Evolutionary conservation across 1,140 invertebrate genomes (phyloP).

Genomic region (Drosophila pallidifrons): DNA sequence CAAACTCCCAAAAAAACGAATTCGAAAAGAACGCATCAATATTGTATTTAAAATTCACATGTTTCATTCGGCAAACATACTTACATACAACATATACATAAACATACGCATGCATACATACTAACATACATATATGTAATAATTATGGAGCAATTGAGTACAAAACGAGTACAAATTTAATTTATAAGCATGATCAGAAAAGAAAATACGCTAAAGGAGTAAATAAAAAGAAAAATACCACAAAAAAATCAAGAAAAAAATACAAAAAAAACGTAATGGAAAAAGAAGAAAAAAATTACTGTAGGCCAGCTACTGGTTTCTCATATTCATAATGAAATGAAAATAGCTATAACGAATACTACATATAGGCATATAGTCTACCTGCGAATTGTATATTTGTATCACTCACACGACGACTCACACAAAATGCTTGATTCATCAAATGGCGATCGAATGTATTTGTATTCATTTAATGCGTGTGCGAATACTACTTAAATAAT

Average conservation of each 20-base stretch:
- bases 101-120: conserved; percentile 54
- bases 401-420: conserved; percentile 19
- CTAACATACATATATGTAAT: conserved; percentile 68
- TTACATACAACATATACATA: conserved; percentile 44
- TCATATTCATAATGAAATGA: conserved; percentile 41
- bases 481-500: conserved; percentile 22
- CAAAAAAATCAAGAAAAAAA: conserved; percentile 9
- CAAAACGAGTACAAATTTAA: conserved; percentile 83
- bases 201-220: conserved; percentile 12
- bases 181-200: conserved; percentile 56
- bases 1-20: conserved; percentile 36
- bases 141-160: conserved; percentile 84
- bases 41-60: conserved; percentile 46
- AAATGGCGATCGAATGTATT: conserved; percentile 9
- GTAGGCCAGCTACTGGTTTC: conserved; percentile 78
- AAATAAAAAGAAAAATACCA: conserved; percentile 2
- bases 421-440: conserved; percentile 27
- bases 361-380: conserved; percentile 45
- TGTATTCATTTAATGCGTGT: neutral
- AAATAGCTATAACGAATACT: conserved; percentile 51
- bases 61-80: conserved; percentile 50
- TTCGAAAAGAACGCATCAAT: conserved; percentile 15
- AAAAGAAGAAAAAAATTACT: conserved; percentile 48
- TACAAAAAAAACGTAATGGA: conserved; percentile 18
- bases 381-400: conserved; percentile 44